phyloP scores from a whole-genome alignment of 23 tunicate species.

The Phallusia fumigata region DNA sequence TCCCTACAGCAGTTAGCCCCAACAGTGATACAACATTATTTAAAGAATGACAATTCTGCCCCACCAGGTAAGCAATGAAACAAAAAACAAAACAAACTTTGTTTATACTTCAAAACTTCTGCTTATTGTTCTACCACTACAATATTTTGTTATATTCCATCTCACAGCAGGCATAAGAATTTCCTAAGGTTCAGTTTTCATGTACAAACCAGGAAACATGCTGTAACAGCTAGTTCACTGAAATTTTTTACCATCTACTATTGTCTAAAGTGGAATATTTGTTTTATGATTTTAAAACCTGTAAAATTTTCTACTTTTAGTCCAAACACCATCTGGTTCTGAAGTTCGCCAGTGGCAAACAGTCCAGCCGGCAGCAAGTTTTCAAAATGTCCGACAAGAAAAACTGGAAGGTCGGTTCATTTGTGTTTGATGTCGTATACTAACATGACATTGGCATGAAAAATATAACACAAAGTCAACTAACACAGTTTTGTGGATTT shows the following conservation, averaged over 20 bases:
- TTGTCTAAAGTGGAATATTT: no score
- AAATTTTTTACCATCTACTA: no score
- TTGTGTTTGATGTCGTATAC: no score
- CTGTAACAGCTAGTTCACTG: no score
- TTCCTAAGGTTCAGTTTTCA: no score
- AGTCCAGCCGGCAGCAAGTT: not conserved
- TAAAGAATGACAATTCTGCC: not conserved
- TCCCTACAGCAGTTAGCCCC: constrained; percentile 20
- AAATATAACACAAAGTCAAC: not conserved
- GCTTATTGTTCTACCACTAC: no score
- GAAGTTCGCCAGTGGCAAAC: not conserved
- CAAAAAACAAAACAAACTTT: no score
- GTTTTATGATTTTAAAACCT: no score
- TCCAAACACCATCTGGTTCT: not conserved
- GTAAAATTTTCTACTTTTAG: not conserved
- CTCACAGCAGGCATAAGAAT: no score
- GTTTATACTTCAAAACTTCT: no score
- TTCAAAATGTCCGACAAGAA: not conserved
- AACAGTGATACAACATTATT: constrained; percentile 1
- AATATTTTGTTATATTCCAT: no score
- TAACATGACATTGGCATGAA: not conserved
- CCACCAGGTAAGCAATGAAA: not conserved
- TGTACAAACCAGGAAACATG: no score
- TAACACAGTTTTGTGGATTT: not conserved
- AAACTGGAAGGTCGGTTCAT: not conserved